A percentile compares a stretch with the other conserved stretches of the same genome.
These are phyloP conservation scores for Halcyon chelicuti DNA, from an alignment of 2,797 vertebrate genomes.

Conservation along the genomic window DNA sequence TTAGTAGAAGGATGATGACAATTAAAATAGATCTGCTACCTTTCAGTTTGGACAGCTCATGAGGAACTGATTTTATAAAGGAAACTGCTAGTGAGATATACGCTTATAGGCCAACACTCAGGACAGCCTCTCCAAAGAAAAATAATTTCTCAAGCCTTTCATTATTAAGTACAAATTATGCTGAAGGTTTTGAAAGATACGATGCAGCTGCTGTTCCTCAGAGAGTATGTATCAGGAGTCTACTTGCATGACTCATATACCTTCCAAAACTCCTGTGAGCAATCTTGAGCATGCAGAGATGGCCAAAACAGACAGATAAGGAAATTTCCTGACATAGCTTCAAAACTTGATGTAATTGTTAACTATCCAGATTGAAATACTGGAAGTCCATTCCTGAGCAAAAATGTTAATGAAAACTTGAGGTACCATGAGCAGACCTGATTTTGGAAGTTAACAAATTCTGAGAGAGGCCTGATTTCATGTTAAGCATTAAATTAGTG, in stretches of 20 bases:
- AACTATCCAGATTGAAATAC: not conserved
- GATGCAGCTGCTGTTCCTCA: not conserved
- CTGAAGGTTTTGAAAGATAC: not conserved
- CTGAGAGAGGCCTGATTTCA: not conserved
- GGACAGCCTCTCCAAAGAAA: not conserved
- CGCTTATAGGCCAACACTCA: not conserved
- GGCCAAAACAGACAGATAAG: not conserved
- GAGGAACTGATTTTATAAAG: not conserved
- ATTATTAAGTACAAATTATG: not conserved
- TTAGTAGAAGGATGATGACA: not conserved
- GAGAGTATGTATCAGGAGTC: not conserved
- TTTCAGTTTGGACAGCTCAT: not conserved
- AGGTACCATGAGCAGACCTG: not conserved
- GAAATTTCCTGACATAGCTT: not conserved
- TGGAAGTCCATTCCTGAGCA: not conserved
- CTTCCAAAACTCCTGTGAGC: not conserved
- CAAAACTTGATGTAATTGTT: not conserved
- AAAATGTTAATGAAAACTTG: not conserved
- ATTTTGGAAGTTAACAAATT: not conserved
- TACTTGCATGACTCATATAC: not conserved
- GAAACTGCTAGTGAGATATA: not conserved
- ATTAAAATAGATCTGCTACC: not conserved
- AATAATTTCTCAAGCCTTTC: not conserved
- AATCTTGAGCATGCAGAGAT: not conserved
- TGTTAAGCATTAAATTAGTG: not conserved